Conservation (phyloP, 2,113 vertebrate species). For the Dissostichus mawsoni region DNA sequence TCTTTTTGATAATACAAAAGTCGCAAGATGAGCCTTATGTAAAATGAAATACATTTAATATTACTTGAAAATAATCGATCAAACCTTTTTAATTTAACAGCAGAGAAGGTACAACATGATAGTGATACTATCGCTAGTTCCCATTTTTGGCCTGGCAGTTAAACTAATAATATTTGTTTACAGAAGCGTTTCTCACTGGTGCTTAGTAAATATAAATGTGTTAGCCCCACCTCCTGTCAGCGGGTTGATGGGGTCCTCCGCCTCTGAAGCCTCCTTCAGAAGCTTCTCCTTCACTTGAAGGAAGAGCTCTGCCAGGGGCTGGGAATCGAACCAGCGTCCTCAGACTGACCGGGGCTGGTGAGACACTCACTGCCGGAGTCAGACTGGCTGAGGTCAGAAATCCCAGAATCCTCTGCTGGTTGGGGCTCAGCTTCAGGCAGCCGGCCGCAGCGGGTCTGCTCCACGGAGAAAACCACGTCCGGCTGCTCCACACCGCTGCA, state of each 20-base stretch:
- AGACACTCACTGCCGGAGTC: not conserved
- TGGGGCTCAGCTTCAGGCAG: slow-evolving; percentile 32
- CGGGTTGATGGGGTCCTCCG: slow-evolving; percentile 61
- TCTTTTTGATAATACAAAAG: not conserved
- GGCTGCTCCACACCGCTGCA: slow-evolving; percentile 87
- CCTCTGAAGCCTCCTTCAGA: slow-evolving; percentile 55
- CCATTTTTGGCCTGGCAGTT: not conserved
- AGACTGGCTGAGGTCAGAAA: not conserved
- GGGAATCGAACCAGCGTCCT: not conserved
- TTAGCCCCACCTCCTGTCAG: slow-evolving; percentile 52
- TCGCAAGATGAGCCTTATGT: too few relatives aligned
- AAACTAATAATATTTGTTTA: not conserved
- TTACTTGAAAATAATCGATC: too few relatives aligned
- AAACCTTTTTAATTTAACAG: too few relatives aligned
- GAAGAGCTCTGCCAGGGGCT: slow-evolving; percentile 28
- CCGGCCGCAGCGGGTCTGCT: slow-evolving; percentile 78
- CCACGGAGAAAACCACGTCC: slow-evolving; percentile 86
- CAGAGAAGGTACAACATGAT: not conserved
- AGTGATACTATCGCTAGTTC: not conserved
- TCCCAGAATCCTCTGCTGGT: not conserved
- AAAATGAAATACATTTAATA: too few relatives aligned
- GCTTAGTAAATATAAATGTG: not conserved
- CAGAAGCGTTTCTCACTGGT: not conserved
- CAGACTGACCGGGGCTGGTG: not conserved
- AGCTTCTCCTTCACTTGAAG: slow-evolving; percentile 70